phyloP scores from a whole-genome alignment of 1,140 invertebrate species.

The Cheumatopsyche charites region DNA sequence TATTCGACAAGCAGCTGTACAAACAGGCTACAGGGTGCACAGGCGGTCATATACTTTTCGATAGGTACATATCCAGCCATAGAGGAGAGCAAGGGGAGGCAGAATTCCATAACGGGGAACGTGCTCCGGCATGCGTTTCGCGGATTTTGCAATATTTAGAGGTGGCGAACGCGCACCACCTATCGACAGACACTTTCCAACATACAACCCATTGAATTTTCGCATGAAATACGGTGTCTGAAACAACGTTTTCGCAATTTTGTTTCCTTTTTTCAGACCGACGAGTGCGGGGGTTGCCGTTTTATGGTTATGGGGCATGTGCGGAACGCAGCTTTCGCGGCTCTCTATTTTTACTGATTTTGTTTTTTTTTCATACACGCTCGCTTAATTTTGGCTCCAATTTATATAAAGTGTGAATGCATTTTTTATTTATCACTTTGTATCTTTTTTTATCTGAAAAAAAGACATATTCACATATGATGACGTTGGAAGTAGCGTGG shows the following conservation, averaged over 20 bases:
- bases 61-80: too few species aligned
- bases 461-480: too few species aligned
- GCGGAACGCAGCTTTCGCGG: too few species aligned
- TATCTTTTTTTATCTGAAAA: too few species aligned
- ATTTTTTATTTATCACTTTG: too few species aligned
- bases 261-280: neutral
- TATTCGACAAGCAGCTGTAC: slow-evolving; percentile 43
- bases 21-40: slow-evolving; percentile 36
- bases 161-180: slow-evolving; percentile 39
- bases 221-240: slow-evolving; percentile 41
- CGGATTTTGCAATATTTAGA: slow-evolving; percentile 48
- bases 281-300: neutral
- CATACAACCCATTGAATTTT: slow-evolving; percentile 39
- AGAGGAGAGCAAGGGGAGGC: neutral
- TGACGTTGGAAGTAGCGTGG: too few species aligned
- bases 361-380: neutral
- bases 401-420: too few species aligned
- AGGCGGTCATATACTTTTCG: slow-evolving; percentile 17
- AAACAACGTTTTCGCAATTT: slow-evolving; percentile 29
- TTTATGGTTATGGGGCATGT: too few species aligned
- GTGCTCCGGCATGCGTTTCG: slow-evolving; percentile 46
- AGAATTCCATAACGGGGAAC: slow-evolving; percentile 45
- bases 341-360: neutral
- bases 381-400: neutral
- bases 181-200: slow-evolving; percentile 34